These are phyloP conservation scores for Jacana jacana DNA, from an alignment of 2,113 vertebrate species.

Conservation along the genomic window DNA sequence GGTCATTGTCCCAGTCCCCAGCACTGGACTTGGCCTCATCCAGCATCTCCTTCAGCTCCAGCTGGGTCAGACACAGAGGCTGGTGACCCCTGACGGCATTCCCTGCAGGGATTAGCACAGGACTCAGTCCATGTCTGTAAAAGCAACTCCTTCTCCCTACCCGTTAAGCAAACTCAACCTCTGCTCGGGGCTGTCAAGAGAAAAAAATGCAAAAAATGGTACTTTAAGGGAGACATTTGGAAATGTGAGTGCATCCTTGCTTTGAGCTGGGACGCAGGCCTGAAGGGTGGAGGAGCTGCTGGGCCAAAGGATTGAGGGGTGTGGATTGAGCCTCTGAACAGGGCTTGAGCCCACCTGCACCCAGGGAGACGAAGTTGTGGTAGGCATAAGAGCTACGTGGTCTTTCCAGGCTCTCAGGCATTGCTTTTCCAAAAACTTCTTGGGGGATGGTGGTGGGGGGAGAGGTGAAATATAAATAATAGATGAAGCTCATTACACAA, in stretches of 20 bases:
- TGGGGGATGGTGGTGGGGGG: too few relatives aligned
- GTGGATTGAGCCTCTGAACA: not conserved
- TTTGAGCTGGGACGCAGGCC: accelerated
- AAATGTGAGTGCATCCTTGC: not conserved
- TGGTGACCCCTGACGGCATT: not conserved
- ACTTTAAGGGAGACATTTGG: not conserved
- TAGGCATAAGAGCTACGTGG: not conserved
- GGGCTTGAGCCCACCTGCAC: not conserved
- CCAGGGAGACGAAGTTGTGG: not conserved
- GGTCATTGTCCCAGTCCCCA: not conserved
- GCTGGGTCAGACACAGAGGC: not conserved
- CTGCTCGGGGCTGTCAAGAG: not conserved
- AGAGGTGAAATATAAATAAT: not conserved
- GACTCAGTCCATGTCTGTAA: accelerated
- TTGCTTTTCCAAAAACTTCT: not conserved
- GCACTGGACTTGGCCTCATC: not conserved
- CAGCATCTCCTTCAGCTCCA: not conserved
- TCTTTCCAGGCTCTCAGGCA: not conserved
- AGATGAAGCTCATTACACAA: not conserved
- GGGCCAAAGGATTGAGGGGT: not conserved
- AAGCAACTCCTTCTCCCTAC: not conserved
- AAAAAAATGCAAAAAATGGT: not conserved
- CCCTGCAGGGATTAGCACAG: not conserved
- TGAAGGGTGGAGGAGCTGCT: not conserved
- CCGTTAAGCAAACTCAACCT: not conserved